Base-by-base conservation (phyloP, 1,140 invertebrate genomes). In the Campoletis sonorensis region DNA sequence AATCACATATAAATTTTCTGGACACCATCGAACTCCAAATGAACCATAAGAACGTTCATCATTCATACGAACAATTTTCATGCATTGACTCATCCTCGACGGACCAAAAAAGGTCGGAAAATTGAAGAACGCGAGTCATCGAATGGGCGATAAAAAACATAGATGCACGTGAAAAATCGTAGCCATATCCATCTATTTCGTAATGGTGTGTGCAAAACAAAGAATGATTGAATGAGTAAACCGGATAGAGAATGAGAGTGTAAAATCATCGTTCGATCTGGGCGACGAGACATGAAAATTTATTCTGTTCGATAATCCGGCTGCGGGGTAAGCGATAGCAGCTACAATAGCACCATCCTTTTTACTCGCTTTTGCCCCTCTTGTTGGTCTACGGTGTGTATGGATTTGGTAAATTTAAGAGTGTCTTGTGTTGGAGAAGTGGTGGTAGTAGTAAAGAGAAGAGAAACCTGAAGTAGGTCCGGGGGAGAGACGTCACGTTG, bases 271-370 rank as follows among this genome's bases (percentile, higher is more conserved):
- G 72, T 83, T 81, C 77, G 76, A 83, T 72, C 51, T 37, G 73
- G 16, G 54, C 51, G 73, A 64, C 61, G 71, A 81, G 80, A 81
- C 80, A 81, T 80, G 80, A 79, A 83, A 83, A 83, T 83, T 83
- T 81, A 83, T 83, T 83, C 80, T 80, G 78, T 75, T 67, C 72
- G 82, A 83, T 83, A 83, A 83, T 83, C 82, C 71, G 76, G 68
- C 51, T 77, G 73, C 73, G 68, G 80, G 82, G 81, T 83, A 83
- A 83, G 82, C 82, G 82, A 81, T 83, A 75, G 80, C 80, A 81
- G 75, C 82, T 73, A 83, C 82, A 83, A 83, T 83, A 83, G 77
- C 79, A 8, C 40, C 40, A 11, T 45, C 40, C 40, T 45, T 45
- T 64, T 64, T 23, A 7, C 61, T 64, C n/a, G n/a, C 61, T 26